These are phyloP conservation scores for Clivina fossor DNA, from an alignment of 2,888 invertebrate species.

Conservation along the genomic window DNA sequence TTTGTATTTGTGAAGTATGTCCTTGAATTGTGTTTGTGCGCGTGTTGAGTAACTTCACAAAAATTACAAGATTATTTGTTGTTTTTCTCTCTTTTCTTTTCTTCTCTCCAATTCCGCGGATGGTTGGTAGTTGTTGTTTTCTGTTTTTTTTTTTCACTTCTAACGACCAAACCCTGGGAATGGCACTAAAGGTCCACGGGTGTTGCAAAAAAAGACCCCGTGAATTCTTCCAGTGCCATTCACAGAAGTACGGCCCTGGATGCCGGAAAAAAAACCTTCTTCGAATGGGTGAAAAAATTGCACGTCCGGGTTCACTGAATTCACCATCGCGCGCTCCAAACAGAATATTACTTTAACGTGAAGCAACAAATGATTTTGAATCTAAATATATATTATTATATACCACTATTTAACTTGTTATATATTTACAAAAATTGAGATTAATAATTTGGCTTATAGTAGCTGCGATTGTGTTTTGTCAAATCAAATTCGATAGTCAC, in stretches of 20 bases:
- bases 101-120: no score
- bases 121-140: no score
- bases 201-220: conserved; percentile 65
- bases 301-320: conserved; percentile 20
- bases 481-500: no score
- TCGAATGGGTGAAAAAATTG: not conserved
- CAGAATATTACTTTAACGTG: not conserved
- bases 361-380: no score
- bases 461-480: no score
- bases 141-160: not conserved
- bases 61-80: not conserved
- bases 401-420: no score
- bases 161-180: conserved; percentile 50
- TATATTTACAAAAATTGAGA: not conserved
- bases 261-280: no score
- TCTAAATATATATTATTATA: no score
- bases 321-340: not conserved
- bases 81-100: no score
- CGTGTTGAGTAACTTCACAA: not conserved
- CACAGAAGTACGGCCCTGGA: conserved; percentile 55
- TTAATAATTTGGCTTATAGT: no score
- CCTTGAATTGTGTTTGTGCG: not conserved
- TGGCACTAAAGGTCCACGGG: conserved; percentile 75
- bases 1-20: not conserved
- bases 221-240: conserved; percentile 89